phyloP scores from a whole-genome alignment of 2,888 invertebrate genomes.

The Deilephila porcellus region DNA sequence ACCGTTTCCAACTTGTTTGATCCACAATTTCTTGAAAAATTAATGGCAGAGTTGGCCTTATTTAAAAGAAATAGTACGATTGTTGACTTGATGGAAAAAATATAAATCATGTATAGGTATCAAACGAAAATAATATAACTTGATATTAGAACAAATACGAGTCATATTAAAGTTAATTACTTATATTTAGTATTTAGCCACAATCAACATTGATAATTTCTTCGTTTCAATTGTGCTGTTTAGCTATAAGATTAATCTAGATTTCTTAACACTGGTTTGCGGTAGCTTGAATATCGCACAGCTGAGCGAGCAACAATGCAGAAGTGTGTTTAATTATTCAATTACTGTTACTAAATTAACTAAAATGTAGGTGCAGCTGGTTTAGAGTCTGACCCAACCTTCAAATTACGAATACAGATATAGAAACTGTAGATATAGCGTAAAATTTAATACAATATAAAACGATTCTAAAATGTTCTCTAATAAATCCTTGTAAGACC shows the following conservation, averaged over 20 bases:
- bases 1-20: neutral
- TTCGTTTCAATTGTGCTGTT: neutral
- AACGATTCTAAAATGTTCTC: too few relatives aligned
- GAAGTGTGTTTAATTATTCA: neutral
- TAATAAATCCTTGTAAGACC: too few relatives aligned
- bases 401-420: neutral
- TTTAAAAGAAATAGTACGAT: neutral
- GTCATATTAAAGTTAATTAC: too few relatives aligned
- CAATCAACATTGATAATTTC: slow-evolving; percentile 9
- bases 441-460: too few relatives aligned
- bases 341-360: neutral
- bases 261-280: neutral
- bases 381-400: neutral
- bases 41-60: neutral
- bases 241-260: slow-evolving; percentile 14
- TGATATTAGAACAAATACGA: too few relatives aligned
- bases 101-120: neutral
- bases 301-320: neutral
- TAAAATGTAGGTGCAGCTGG: neutral
- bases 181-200: neutral
- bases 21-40: neutral
- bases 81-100: too few relatives aligned
- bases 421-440: neutral
- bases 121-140: neutral
- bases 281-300: neutral